Evolutionary conservation across 2,888 invertebrate genomes (phyloP).

Genomic region (Hipparchia sbordonii): DNA sequence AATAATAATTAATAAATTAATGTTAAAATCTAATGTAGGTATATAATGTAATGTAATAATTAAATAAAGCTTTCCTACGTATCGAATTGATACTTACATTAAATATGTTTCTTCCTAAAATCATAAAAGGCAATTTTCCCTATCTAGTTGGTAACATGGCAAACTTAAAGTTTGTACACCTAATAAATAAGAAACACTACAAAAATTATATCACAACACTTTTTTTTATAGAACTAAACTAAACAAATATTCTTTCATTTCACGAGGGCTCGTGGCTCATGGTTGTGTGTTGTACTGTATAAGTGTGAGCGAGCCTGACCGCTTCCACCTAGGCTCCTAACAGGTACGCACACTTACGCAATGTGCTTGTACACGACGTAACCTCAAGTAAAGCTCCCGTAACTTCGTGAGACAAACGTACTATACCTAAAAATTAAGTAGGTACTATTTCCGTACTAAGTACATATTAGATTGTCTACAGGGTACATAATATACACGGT

Average conservation of each 20-base stretch:
- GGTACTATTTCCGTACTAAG: too few species aligned
- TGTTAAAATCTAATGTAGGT: neutral
- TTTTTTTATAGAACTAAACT: neutral
- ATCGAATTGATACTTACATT: neutral
- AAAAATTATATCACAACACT: slow-evolving; percentile 7
- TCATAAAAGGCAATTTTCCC: neutral
- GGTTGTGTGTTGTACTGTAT: too few species aligned
- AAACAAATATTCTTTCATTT: neutral
- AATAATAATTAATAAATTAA: neutral
- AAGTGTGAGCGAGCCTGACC: too few species aligned
- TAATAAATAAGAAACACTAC: neutral
- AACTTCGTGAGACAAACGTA: too few species aligned
- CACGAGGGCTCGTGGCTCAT: too few species aligned
- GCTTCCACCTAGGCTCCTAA: too few species aligned
- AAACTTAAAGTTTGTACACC: neutral
- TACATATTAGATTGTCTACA: neutral
- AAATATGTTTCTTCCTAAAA: neutral
- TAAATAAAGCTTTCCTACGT: slow-evolving; percentile 10
- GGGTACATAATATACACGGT: too few species aligned
- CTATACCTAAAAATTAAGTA: neutral
- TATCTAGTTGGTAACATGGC: neutral
- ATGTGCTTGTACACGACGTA: too few species aligned
- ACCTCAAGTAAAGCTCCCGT: too few species aligned
- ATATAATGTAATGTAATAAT: neutral
- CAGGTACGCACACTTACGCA: too few species aligned